Evolutionary conservation across 2,888 invertebrate genomes (phyloP).

Genomic region (Oxyteleia sp.): DNA sequence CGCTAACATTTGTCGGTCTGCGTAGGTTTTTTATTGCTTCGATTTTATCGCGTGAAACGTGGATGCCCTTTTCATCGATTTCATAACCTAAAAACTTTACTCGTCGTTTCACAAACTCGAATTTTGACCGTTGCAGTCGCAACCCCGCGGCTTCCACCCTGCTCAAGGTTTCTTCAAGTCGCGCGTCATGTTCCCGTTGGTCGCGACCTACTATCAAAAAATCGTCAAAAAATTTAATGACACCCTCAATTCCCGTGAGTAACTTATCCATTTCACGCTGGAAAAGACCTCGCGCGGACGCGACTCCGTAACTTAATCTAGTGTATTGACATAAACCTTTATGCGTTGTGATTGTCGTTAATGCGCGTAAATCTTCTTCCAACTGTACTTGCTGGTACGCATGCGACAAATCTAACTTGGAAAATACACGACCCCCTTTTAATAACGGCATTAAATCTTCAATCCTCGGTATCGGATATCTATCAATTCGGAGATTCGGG

Average conservation of each 20-base stretch:
- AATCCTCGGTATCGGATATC: constrained; percentile 78
- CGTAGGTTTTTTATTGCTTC: constrained; percentile 49
- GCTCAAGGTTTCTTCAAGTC: constrained; percentile 75
- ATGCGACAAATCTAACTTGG: constrained; percentile 78
- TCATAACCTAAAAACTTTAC: constrained; percentile 81
- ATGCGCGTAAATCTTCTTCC: constrained; percentile 75
- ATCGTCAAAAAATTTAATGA: constrained; percentile 78
- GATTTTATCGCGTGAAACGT: constrained; percentile 49
- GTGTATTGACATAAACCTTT: constrained; percentile 72
- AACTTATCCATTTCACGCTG: constrained; percentile 81
- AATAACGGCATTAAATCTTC: constrained; percentile 76
- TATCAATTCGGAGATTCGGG: constrained; percentile 73
- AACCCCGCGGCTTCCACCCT: constrained; percentile 76
- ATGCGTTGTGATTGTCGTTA: constrained; percentile 79
- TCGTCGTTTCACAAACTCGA: constrained; percentile 74
- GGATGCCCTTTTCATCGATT: constrained; percentile 69
- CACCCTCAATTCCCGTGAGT: constrained; percentile 73
- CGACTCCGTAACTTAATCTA: constrained; percentile 81
- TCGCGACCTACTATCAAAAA: constrained; percentile 76
- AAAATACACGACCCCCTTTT: constrained; percentile 59
- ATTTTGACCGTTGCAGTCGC: constrained; percentile 78
- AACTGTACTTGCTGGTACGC: constrained; percentile 83
- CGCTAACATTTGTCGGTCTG: constrained; percentile 29
- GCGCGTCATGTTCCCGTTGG: constrained; percentile 74
- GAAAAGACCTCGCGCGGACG: constrained; percentile 83